Evolutionary conservation across 2,797 vertebrate genomes (phyloP), one percentile per base, ranked within the genome.

Genomic region (Distichodus sexfasciatus): DNA sequence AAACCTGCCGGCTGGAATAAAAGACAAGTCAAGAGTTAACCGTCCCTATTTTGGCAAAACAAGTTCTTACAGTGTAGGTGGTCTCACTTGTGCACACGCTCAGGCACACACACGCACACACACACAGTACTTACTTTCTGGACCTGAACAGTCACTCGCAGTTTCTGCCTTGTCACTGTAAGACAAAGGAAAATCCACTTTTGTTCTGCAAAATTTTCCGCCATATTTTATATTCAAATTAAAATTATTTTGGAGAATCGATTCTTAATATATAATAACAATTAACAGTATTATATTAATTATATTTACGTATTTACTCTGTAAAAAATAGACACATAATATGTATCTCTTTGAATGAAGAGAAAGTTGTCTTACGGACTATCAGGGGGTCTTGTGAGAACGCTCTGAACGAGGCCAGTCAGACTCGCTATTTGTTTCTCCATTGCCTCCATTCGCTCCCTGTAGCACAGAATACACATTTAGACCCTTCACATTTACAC

Each of bases 351-450:
- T 17, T 26, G 12, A 8, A 19, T n/a, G 50, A n/a, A 54, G 28
- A 9, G 1, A 24, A 26, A 35, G 19, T 19, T 60, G 4, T 64
- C 90, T 89, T 87, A 93, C 92, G 87, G 89, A 76, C 89, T 96
- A 23, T 98, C 94, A 0, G 95, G 94, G 43, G 93, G 92, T 29
- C 96, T 86, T 75, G 94, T 95, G 72, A 98, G 89, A 2, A 96
- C 96, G 3, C 95, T 94, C 89, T 99, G 96, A 76, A 99, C 93
- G 69, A 99, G 88, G 63, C 96, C 96, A 0, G 96, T 99, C 86
- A 99, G 90, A 59, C 96, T 98, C 57, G 96, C 96, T 1, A 99
- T 99, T 90, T 99, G 96, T 84, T 99, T 99, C 87, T 98, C 96
- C 96, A 99, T 99, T 0, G 94, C 96, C 81, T 99, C 96, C 96